A percentile compares a stretch with the other conserved stretches of the same genome.
phyloP scores from a whole-genome alignment of 2,113 vertebrate species.

The Kryptolebias marmoratus region DNA sequence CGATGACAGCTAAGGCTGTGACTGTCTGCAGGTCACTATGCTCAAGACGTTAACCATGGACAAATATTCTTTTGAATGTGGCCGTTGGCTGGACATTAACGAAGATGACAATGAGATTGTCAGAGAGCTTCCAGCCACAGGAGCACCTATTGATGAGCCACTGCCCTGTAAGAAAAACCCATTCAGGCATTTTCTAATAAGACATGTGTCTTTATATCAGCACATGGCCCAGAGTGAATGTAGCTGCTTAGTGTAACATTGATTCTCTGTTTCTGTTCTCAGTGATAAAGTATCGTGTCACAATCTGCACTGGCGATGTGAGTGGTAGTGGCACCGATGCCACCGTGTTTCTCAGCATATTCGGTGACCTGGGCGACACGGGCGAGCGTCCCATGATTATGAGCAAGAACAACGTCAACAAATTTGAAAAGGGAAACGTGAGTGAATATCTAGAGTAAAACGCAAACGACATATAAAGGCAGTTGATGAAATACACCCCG shows the following conservation, averaged over 20 bases:
- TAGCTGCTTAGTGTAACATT: not conserved
- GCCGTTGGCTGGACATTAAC: slow-evolving; percentile 94
- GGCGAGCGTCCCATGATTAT: slow-evolving; percentile 90
- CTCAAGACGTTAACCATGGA: slow-evolving; percentile 92
- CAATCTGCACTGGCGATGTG: slow-evolving; percentile 88
- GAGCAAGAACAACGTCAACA: slow-evolving; percentile 92
- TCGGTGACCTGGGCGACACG: slow-evolving; percentile 90
- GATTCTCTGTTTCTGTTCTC: not conserved
- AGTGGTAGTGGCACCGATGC: slow-evolving; percentile 92
- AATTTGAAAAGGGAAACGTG: slow-evolving; percentile 95
- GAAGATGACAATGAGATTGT: slow-evolving; percentile 96
- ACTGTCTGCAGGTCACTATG: slow-evolving; percentile 85
- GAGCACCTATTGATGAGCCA: slow-evolving; percentile 83
- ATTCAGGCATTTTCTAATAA: not conserved
- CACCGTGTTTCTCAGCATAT: slow-evolving; percentile 89
- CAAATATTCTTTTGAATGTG: slow-evolving; percentile 92
- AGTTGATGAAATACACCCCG: not conserved
- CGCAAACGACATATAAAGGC: not conserved
- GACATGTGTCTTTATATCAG: too few species aligned
- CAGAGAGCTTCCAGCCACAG: slow-evolving; percentile 90
- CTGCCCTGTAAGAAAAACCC: slow-evolving; percentile 82
- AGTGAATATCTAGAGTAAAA: slow-evolving; percentile 63
- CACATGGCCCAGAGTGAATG: not conserved
- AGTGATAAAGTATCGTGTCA: slow-evolving; percentile 94
- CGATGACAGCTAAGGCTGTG: not conserved